Evolutionary conservation across 2,113 vertebrate genomes (phyloP).

Genomic region (Dryoscopus gambensis): DNA sequence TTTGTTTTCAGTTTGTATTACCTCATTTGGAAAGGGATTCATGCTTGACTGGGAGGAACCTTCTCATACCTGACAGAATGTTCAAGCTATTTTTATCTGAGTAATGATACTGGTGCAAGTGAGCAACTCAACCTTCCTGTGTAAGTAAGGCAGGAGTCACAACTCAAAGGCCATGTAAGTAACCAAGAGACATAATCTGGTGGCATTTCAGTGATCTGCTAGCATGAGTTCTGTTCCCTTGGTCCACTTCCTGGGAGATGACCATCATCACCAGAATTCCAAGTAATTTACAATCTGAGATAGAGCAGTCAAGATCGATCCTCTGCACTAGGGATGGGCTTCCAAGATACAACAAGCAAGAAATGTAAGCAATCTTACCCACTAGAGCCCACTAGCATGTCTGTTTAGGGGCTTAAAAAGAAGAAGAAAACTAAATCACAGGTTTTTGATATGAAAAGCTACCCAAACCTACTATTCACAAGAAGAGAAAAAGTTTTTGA

Average conservation of each 20-base stretch:
- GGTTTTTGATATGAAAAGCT: not conserved
- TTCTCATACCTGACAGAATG: slow-evolving; percentile 14
- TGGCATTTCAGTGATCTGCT: not conserved
- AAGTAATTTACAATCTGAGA: not conserved
- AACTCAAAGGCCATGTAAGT: not conserved
- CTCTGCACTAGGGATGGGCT: not conserved
- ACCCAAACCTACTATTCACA: not conserved
- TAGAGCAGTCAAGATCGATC: not conserved
- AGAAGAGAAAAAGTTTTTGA: not conserved
- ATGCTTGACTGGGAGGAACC: slow-evolving; percentile 48
- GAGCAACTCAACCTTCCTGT: not conserved
- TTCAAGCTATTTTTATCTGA: slow-evolving; percentile 27
- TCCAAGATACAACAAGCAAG: not conserved
- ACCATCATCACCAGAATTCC: not conserved
- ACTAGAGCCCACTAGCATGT: not conserved
- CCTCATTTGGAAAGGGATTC: slow-evolving; percentile 45
- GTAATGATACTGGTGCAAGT: not conserved
- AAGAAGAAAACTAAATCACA: not conserved
- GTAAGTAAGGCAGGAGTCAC: not conserved
- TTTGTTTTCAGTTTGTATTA: not conserved
- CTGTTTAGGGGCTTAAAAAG: not conserved
- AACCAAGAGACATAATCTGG: not conserved
- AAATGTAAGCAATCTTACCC: not conserved
- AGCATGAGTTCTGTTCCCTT: not conserved
- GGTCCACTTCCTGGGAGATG: not conserved